Evolutionary conservation across 2,797 vertebrate species (phyloP).

Genomic region (Argya squamiceps): DNA sequence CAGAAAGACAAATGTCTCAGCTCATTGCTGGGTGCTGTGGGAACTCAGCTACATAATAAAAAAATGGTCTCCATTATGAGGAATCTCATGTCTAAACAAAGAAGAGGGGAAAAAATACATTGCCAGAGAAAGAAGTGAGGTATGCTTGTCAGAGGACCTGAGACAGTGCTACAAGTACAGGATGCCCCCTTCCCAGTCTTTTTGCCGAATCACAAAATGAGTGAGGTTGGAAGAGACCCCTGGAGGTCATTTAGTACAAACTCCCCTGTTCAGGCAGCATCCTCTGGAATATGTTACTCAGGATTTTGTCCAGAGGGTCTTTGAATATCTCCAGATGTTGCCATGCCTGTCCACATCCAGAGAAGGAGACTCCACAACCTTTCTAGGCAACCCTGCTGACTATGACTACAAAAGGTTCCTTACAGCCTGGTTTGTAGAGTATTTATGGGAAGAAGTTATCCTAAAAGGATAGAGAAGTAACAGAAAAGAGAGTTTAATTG

Average conservation of each 20-base stretch:
- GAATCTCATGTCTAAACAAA: neutral
- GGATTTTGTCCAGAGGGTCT: neutral
- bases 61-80: neutral
- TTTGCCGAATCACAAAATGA: neutral
- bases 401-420: neutral
- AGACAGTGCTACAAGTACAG: neutral
- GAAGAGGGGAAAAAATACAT: neutral
- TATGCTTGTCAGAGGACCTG: neutral
- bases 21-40: neutral
- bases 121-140: neutral
- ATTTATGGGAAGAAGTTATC: neutral
- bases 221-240: neutral
- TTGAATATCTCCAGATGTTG: neutral
- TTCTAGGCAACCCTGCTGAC: neutral
- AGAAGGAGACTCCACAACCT: accelerated
- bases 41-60: neutral
- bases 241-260: neutral
- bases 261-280: neutral
- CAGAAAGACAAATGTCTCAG: neutral
- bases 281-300: neutral
- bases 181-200: neutral
- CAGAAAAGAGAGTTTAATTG: neutral
- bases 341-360: no score
- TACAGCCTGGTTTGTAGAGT: neutral
- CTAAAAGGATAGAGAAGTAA: neutral